Conservation (phyloP, 2,888 invertebrate species). For the Elgonia sp. region DNA sequence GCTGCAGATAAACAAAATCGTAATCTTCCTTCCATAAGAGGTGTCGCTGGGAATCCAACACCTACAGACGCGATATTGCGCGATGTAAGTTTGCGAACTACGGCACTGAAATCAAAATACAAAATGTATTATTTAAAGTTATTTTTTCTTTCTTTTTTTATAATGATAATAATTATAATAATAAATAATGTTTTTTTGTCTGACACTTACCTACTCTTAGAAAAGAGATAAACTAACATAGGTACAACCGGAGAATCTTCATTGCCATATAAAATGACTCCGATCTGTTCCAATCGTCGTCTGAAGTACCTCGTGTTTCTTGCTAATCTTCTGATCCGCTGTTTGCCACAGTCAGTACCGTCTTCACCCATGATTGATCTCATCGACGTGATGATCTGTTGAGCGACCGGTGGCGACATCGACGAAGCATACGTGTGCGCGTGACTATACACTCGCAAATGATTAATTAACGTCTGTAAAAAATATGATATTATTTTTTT, state of each 20-base stretch:
- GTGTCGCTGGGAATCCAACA: slow-evolving; percentile 99
- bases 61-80: slow-evolving; percentile 97
- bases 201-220: slow-evolving; percentile 94
- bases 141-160: too few species aligned
- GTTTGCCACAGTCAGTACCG: slow-evolving; percentile 91
- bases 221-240: slow-evolving; percentile 96
- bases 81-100: slow-evolving; percentile 94
- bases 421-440: slow-evolving; percentile 95
- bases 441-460: slow-evolving; percentile 93
- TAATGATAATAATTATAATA: too few species aligned
- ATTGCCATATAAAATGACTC: slow-evolving; percentile 97
- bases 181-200: not conserved
- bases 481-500: too few species aligned
- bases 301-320: slow-evolving; percentile 95
- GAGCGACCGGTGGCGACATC: slow-evolving; percentile 96
- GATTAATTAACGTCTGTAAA: slow-evolving; percentile 91
- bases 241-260: slow-evolving; percentile 98
- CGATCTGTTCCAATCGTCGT: slow-evolving; percentile 93
- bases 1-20: slow-evolving; percentile 98
- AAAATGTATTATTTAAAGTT: not conserved
- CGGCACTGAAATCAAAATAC: slow-evolving; percentile 88
- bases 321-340: slow-evolving; percentile 91
- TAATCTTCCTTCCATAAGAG: slow-evolving; percentile 96
- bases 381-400: slow-evolving; percentile 96
- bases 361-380: slow-evolving; percentile 95